phyloP scores from a whole-genome alignment of 2,797 vertebrate genomes.

The Orientallactaga sibirica region DNA sequence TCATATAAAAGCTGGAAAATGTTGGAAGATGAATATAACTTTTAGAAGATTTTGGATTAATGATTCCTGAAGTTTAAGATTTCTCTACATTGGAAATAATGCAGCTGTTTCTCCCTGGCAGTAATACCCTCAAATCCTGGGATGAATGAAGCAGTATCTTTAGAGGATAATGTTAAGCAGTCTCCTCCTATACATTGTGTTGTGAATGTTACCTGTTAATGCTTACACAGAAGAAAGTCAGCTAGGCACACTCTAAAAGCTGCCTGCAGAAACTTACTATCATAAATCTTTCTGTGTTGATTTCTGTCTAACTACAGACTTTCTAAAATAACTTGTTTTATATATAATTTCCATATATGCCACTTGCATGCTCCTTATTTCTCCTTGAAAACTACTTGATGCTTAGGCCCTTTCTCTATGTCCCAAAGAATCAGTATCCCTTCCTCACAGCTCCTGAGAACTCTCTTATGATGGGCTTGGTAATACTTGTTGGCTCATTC shows the following conservation, averaged over 20 bases:
- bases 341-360: rapidly evolving
- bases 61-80: constrained; percentile 43
- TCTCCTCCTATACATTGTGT: background rate
- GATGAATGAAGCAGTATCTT: background rate
- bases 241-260: background rate
- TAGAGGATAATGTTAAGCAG: background rate
- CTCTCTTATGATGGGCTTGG: too few species aligned
- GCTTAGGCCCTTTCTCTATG: background rate
- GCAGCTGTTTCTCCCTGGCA: background rate
- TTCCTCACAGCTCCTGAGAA: background rate
- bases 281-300: background rate
- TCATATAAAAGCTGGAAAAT: constrained; percentile 18
- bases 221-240: background rate
- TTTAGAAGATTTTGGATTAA: constrained; percentile 51
- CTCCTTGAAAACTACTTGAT: background rate
- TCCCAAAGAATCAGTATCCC: background rate
- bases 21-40: constrained; percentile 44
- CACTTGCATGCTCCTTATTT: background rate
- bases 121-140: background rate
- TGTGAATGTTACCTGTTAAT: background rate
- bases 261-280: background rate
- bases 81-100: constrained; percentile 45
- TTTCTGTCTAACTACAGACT: background rate
- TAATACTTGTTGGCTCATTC: background rate
- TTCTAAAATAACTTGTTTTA: background rate